Evolutionary conservation across 2,797 vertebrate species (phyloP).

Genomic region (Falco naumanni): DNA sequence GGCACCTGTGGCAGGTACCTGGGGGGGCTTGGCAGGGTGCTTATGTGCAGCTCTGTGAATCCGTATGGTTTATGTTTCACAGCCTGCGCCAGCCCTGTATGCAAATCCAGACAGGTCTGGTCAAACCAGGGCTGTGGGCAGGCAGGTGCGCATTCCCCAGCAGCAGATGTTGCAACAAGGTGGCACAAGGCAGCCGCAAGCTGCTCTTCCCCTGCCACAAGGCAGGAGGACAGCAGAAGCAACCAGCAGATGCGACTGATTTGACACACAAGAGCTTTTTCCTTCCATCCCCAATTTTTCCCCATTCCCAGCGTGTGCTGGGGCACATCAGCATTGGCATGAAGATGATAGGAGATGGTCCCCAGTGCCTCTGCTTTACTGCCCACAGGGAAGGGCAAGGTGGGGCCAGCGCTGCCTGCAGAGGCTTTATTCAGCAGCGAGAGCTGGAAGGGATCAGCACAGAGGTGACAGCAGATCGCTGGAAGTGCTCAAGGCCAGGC

Average conservation of each 20-base stretch:
- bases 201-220: neutral
- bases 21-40: neutral
- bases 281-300: accelerated
- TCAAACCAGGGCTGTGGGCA: neutral
- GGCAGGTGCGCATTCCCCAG: accelerated
- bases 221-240: neutral
- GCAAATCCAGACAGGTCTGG: neutral
- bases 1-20: neutral
- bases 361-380: neutral
- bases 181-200: neutral
- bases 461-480: accelerated
- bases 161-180: neutral
- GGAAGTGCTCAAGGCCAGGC: too few relatives aligned
- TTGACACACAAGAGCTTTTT: accelerated
- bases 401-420: neutral
- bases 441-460: neutral
- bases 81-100: accelerated
- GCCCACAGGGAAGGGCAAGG: neutral
- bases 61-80: accelerated
- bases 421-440: neutral
- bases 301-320: accelerated
- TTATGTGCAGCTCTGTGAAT: accelerated
- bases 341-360: neutral
- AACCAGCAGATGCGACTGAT: accelerated
- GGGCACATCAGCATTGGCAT: accelerated